These are phyloP conservation scores for Drosophila arizonae DNA, from an alignment of 1,140 invertebrate species.

Conservation along the genomic window DNA sequence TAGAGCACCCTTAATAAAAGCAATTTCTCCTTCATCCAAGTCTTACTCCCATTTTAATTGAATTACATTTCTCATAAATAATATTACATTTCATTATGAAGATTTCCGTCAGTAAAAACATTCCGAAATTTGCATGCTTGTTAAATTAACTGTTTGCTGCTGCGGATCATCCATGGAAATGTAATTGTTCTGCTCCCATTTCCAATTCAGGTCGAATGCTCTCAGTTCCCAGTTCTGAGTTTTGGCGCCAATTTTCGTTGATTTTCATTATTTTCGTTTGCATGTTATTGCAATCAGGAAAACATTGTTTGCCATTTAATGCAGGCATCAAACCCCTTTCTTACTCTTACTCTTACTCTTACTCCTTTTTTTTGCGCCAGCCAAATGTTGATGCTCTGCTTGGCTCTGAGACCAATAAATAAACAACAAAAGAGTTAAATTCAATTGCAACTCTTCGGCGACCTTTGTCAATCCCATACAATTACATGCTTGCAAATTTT, in stretches of 20 bases:
- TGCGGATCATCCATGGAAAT: conserved; percentile 2
- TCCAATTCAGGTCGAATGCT: not conserved
- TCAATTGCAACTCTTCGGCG: conserved; percentile 61
- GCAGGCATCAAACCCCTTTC: conserved; percentile 69
- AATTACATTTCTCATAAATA: not conserved
- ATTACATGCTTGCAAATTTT: conserved; percentile 82
- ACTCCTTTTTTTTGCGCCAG: conserved; percentile 9
- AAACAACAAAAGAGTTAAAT: conserved; percentile 79
- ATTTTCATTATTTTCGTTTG: conserved; percentile 51
- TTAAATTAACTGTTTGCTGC: conserved; percentile 21
- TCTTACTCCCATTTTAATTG: not conserved
- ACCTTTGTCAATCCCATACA: conserved; percentile 69
- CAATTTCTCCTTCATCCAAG: no score
- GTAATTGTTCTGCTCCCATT: conserved; percentile 16
- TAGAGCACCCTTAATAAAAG: no score
- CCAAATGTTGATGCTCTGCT: conserved; percentile 39
- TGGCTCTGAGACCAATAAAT: conserved; percentile 70
- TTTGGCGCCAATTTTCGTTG: conserved; percentile 58
- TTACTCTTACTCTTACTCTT: conserved; percentile 9
- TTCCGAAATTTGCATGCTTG: conserved; percentile 25
- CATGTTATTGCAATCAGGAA: conserved; percentile 76
- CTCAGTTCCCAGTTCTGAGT: not conserved
- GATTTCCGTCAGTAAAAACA: not conserved
- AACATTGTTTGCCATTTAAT: conserved; percentile 64
- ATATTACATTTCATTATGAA: not conserved